phyloP scores from a whole-genome alignment of 2,888 invertebrate genomes.

The Trichogramma dendrolimi region DNA sequence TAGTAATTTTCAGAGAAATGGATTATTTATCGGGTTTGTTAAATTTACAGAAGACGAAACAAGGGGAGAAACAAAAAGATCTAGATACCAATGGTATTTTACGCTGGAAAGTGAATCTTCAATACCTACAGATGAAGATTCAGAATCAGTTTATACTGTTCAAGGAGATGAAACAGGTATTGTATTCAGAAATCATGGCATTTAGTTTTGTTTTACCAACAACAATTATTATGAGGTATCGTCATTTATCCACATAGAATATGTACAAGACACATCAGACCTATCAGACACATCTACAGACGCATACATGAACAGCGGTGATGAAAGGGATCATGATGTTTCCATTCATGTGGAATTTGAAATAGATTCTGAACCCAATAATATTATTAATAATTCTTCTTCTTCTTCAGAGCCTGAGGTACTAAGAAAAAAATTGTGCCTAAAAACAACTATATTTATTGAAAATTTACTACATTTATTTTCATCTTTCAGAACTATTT shows the following conservation, averaged over 20 bases:
- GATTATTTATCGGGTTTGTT: slow-evolving; percentile 14
- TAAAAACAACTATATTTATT: background rate
- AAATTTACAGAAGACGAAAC: slow-evolving; percentile 36
- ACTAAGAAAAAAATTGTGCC: slow-evolving; percentile 10
- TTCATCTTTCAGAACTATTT: background rate
- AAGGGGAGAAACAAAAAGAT: slow-evolving; percentile 31
- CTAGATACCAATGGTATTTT: slow-evolving; percentile 39
- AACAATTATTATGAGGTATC: background rate
- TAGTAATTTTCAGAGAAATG: background rate
- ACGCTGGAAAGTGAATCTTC: slow-evolving; percentile 54
- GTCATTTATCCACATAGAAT: slow-evolving; percentile 33
- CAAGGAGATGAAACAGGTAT: slow-evolving; percentile 67
- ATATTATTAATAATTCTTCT: slow-evolving; percentile 30
- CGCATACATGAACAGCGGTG: slow-evolving; percentile 34
- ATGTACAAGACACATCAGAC: slow-evolving; percentile 40
- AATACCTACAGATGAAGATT: slow-evolving; percentile 48
- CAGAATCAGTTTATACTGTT: slow-evolving; percentile 61
- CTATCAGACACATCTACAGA: slow-evolving; percentile 37
- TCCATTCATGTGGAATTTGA: slow-evolving; percentile 40
- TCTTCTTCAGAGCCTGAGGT: slow-evolving; percentile 44
- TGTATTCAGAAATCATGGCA: background rate
- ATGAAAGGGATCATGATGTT: slow-evolving; percentile 28
- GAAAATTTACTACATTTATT: slow-evolving; percentile 1
- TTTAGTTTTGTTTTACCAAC: no score
- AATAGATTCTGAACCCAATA: slow-evolving; percentile 38